Evolutionary conservation across 2,888 invertebrate genomes (phyloP), one percentile per base, ranked within the genome.

Genomic region (Opisthograptis luteolata): DNA sequence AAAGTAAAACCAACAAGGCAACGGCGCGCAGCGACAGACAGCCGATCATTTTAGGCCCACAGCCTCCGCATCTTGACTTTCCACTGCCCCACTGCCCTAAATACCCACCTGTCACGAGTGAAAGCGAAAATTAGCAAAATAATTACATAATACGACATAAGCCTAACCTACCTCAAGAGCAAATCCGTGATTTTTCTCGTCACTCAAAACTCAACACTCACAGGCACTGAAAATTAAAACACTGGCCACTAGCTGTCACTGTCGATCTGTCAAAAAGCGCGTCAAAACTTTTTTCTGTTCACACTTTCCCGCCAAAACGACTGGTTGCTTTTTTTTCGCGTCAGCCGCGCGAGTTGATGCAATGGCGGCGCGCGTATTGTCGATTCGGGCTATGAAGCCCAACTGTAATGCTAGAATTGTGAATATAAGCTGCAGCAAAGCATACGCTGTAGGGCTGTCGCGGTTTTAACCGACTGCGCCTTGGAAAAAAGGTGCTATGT

Each of bases 71-170:
- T 60, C 64, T 58, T 61, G 47, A 75, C 79, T 79, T 78, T 78
- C 79, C 64, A 66, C 50, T 67, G 79, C 35, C 80, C 76, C 60
- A 80, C 72, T 83, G 74, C 59, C 83, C 81, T 58, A 73, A 64
- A 66, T 79, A 47, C 65, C 65, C 60, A 64, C 60, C 42, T 57
- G 54, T 32, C 44, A 42, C 57, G 40, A 78, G 80, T 80, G 83
- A 81, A 80, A 82, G 83, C 74, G 59, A 70, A 71, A 73, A 66
- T 71, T 64, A 63, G 60, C 63, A 70, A 77, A 78, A 73, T 37
- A 70, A 74, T 81, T 76, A 81, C 80, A 82, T 81, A 80, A 81
- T 61, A 61, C 47, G 52, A 59, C 64, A 68, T 68, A n/a, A n/a
- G n/a, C n/a, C n/a, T n/a, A 76, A 72, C 69, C 62, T 64, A 70